Percentiles rank a stretch among this genome's conserved stretches.
Evolutionary conservation across 2,797 vertebrate genomes (phyloP).

Genomic region (Propithecus deckenii): DNA sequence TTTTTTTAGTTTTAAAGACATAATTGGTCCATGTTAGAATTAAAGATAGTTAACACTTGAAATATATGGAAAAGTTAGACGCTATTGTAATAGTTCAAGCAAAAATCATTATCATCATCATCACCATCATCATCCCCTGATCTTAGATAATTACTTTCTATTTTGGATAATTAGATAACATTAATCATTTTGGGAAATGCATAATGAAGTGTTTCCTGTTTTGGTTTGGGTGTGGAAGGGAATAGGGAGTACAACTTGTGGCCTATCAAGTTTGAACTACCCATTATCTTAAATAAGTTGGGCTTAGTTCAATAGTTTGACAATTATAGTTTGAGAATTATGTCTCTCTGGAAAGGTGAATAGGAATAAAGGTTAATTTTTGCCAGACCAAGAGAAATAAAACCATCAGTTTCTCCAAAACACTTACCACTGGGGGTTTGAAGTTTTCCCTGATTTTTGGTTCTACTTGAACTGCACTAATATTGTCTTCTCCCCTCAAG

Average conservation of each 20-base stretch:
- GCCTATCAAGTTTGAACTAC: not conserved
- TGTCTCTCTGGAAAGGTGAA: not conserved
- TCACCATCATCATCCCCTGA: not conserved
- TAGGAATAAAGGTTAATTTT: not conserved
- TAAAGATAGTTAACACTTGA: not conserved
- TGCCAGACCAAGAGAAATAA: not conserved
- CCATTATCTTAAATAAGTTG: not conserved
- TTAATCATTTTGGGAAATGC: not conserved
- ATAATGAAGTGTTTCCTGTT: not conserved
- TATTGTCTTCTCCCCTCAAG: not conserved
- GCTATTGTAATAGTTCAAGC: not conserved
- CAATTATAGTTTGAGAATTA: not conserved
- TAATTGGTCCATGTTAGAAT: not conserved
- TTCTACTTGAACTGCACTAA: not conserved
- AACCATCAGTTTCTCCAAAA: not conserved
- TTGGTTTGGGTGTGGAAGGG: not conserved
- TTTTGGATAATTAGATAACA: not conserved
- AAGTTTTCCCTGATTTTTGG: not conserved
- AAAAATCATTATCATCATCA: constrained; percentile 11
- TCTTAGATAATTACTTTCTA: constrained; percentile 10
- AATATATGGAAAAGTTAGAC: not conserved
- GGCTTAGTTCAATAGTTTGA: not conserved
- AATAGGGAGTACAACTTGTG: not conserved
- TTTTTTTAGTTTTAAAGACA: not conserved
- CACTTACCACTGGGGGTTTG: not conserved